A percentile compares a stretch with the other conserved stretches of the same genome.
These are phyloP conservation scores for Neelides folsomi DNA, from an alignment of 2,888 invertebrate genomes.

Conservation along the genomic window DNA sequence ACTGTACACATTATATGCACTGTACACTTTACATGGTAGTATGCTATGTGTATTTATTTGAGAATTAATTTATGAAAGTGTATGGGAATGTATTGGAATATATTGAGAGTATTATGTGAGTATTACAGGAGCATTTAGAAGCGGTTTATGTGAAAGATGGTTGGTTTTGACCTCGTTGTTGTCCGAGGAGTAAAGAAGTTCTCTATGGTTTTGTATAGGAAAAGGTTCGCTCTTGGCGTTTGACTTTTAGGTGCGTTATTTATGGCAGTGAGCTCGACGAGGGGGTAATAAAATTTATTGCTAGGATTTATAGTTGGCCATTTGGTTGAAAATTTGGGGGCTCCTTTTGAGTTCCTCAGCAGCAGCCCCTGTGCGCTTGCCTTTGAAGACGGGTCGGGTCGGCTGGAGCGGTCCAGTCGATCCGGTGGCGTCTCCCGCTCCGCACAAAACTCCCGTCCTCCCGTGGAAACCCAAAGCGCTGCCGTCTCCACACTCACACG, in stretches of 20 bases:
- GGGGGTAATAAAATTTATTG: conserved; percentile 34
- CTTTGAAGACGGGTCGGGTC: neutral
- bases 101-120: too few species aligned
- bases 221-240: conserved; percentile 19
- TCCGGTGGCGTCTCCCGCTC: neutral
- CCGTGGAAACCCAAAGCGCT: conserved; percentile 1
- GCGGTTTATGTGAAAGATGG: too few species aligned
- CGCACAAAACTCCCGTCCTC: neutral
- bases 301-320: conserved; percentile 34
- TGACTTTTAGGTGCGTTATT: conserved; percentile 34
- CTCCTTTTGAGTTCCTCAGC: conserved; percentile 11
- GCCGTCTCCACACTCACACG: conserved; percentile 1
- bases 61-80: too few species aligned
- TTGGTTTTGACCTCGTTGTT: too few species aligned
- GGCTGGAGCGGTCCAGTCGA: conserved; percentile 5
- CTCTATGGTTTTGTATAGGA: too few species aligned
- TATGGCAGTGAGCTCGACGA: conserved; percentile 33
- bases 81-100: too few species aligned
- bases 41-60: too few species aligned
- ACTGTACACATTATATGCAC: too few species aligned
- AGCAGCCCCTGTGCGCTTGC: neutral
- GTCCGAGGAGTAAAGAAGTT: too few species aligned
- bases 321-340: conserved; percentile 32
- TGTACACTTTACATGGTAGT: too few species aligned
- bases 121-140: too few species aligned